Evolutionary conservation across 2,888 invertebrate species (phyloP), one percentile per base, ranked within the genome.

Genomic region (Aphelenchoides bicaudatus): DNA sequence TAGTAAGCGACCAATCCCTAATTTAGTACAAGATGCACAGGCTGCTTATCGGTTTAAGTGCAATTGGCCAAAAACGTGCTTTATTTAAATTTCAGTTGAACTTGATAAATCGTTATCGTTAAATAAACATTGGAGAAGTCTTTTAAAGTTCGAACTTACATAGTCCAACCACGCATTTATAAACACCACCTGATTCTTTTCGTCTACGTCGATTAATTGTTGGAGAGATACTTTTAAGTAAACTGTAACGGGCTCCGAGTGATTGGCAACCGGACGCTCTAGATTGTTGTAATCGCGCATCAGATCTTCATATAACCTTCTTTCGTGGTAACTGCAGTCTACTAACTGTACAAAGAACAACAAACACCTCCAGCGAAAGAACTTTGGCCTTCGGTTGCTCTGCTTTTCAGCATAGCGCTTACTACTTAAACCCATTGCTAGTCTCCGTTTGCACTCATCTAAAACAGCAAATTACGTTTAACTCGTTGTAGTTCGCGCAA

Each of bases 121-220:
- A 13, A 13, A 34, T 34, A 34, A 13, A 13, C 16, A 34, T 13
- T 13, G 16, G 34, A 37, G 38, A 37, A 37, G 19, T 16, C 16
- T 2, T 37, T 16, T 37, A 1, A 51, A 39, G 16, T n/a, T 38
- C 23, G 27, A 50, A 56, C 66, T 65, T 53, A 73, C 74, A 57
- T 73, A 74, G 57, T 74, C 73, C 13, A 74, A 61, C 74, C 74
- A 73, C 0, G 74, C 74, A 49, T 75, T 75, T 25, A 74, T 69
- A 55, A 66, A 69, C n/a, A 75, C 73, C 43, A 76, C 70, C 54
- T 76, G 76, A 62, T 76, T 76, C 59, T 76, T 77, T 59, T 76
- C 77, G 56, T 77, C 77, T 5, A 78, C 77, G 56, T 77, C 77
- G 56, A 77, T 75, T 19, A 76, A 65, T 54, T 77, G 76, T 52